Evolutionary conservation across 2,113 vertebrate species (phyloP).

Genomic region (Probosciger aterrimus): DNA sequence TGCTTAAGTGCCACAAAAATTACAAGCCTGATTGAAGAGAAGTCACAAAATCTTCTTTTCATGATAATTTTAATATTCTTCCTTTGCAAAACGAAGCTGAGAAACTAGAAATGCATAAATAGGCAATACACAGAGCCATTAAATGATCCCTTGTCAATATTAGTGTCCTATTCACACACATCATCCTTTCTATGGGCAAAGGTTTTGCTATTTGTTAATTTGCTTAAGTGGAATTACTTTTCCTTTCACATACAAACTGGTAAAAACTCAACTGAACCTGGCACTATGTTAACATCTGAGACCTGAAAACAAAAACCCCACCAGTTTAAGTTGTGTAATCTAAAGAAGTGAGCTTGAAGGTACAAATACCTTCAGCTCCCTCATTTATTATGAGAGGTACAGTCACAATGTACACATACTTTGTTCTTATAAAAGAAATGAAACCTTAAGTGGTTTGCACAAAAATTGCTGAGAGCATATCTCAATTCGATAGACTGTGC

Average conservation of each 20-base stretch:
- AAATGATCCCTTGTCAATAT: not conserved
- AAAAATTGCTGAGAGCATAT: slow-evolving; percentile 54
- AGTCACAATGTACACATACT: not conserved
- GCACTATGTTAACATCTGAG: not conserved
- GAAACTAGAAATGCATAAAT: slow-evolving; percentile 46
- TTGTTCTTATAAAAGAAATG: slow-evolving; percentile 24
- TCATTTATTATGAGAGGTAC: not conserved
- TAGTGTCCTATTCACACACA: not conserved
- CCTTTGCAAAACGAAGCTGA: slow-evolving; percentile 47
- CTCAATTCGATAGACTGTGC: slow-evolving; percentile 48
- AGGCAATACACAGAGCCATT: slow-evolving; percentile 32
- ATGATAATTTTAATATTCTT: slow-evolving; percentile 48
- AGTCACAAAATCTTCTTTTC: slow-evolving; percentile 43
- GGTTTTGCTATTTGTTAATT: not conserved
- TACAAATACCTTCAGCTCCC: not conserved
- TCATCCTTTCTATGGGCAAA: not conserved
- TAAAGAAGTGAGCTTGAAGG: not conserved
- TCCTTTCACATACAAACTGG: not conserved
- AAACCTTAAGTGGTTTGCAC: slow-evolving; percentile 50
- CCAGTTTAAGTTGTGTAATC: not conserved
- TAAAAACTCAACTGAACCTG: not conserved
- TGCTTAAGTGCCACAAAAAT: not conserved
- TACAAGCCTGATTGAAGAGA: slow-evolving; percentile 25
- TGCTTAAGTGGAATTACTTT: not conserved
- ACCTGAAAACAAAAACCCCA: not conserved